Percentiles rank a stretch among this genome's conserved stretches.
These are phyloP conservation scores for Onychorhynchus coronatus DNA, from an alignment of 2,113 vertebrate genomes.

Conservation along the genomic window DNA sequence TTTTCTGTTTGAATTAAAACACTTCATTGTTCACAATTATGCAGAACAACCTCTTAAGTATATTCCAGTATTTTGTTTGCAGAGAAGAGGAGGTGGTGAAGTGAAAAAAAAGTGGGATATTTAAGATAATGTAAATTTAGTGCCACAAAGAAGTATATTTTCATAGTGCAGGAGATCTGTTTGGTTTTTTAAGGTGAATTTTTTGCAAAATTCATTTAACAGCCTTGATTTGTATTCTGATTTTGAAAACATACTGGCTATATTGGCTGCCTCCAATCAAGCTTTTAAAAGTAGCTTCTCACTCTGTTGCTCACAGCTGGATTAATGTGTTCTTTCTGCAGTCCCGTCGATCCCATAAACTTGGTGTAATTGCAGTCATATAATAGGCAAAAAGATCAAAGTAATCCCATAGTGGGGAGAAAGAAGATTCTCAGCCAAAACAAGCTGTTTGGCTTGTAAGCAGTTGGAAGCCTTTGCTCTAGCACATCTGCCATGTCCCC, in stretches of 20 bases:
- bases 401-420: background rate
- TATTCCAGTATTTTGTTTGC: background rate
- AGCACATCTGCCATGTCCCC: background rate
- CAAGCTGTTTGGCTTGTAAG: slow-evolving; percentile 9
- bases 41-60: background rate
- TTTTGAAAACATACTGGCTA: background rate
- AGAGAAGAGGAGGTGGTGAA: background rate
- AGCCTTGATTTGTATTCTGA: background rate
- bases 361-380: background rate
- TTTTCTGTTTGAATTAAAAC: background rate
- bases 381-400: background rate
- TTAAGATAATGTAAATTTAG: background rate
- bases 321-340: background rate
- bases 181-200: background rate
- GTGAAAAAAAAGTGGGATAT: background rate
- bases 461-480: background rate
- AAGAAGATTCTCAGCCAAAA: background rate
- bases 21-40: background rate
- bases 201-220: background rate
- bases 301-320: background rate
- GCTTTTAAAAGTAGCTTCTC: background rate
- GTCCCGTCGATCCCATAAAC: background rate
- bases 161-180: background rate
- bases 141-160: background rate
- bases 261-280: background rate